Evolutionary conservation across 2,888 invertebrate species (phyloP).

Genomic region (Drosophila monieri): DNA sequence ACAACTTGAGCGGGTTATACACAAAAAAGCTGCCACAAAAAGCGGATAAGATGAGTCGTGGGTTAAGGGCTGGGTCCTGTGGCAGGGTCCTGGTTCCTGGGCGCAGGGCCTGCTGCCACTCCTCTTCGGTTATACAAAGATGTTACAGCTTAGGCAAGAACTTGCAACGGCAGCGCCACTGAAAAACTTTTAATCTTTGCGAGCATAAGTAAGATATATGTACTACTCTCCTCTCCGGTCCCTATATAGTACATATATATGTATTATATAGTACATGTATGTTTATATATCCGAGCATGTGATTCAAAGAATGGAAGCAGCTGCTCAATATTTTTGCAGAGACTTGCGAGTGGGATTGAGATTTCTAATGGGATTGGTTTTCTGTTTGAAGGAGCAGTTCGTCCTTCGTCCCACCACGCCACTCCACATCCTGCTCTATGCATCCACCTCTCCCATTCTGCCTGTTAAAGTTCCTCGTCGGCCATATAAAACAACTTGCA

Average conservation of each 20-base stretch:
- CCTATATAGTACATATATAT: slow-evolving; percentile 11
- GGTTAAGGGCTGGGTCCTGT: background rate
- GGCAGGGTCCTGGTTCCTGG: background rate
- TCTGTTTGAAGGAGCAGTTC: slow-evolving; percentile 19
- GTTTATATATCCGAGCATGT: slow-evolving; percentile 24
- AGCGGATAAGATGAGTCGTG: slow-evolving; percentile 20
- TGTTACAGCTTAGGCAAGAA: slow-evolving; percentile 77
- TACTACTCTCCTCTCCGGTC: slow-evolving; percentile 40
- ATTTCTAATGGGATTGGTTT: slow-evolving; percentile 78
- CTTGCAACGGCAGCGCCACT: slow-evolving; percentile 61
- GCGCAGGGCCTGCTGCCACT: slow-evolving; percentile 2
- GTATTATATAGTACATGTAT: slow-evolving; percentile 7
- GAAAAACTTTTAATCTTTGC: slow-evolving; percentile 77
- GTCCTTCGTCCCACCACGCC: background rate
- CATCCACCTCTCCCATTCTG: slow-evolving; percentile 2
- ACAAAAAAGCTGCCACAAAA: slow-evolving; percentile 54
- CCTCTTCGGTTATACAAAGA: slow-evolving; percentile 56
- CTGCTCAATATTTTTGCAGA: slow-evolving; percentile 73
- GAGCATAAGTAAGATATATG: slow-evolving; percentile 77
- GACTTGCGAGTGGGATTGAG: slow-evolving; percentile 66
- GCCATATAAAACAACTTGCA: slow-evolving; percentile 68
- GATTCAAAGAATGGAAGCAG: slow-evolving; percentile 67
- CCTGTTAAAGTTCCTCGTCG: slow-evolving; percentile 38
- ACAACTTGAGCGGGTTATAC: slow-evolving; percentile 67
- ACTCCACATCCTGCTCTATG: background rate